Conservation (phyloP, 2,113 vertebrate species). For the Electrona antarctica region DNA sequence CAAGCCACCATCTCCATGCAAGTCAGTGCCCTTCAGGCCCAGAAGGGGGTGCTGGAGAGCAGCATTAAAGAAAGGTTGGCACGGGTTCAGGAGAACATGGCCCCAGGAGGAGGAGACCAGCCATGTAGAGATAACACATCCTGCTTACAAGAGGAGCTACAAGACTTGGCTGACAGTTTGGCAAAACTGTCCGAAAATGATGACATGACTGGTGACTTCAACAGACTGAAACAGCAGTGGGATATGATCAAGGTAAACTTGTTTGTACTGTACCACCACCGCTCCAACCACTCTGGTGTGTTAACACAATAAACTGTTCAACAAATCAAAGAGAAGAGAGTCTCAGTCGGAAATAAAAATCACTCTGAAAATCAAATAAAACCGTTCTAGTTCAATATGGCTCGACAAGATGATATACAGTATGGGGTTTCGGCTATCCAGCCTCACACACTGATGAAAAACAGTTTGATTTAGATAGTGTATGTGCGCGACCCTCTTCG, state of each 20-base stretch:
- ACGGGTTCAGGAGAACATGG: neutral
- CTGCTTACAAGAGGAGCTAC: slow-evolving; percentile 23
- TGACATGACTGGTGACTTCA: slow-evolving; percentile 25
- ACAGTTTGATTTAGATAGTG: too few relatives aligned
- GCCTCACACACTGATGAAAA: too few relatives aligned
- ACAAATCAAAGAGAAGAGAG: too few relatives aligned
- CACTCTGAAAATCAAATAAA: too few relatives aligned
- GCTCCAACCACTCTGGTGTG: too few relatives aligned
- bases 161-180: slow-evolving; percentile 20
- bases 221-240: slow-evolving; percentile 50
- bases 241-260: slow-evolving; percentile 40
- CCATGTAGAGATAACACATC: slow-evolving; percentile 21
- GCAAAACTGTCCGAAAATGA: neutral
- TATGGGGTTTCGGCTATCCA: too few relatives aligned
- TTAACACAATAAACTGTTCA: too few relatives aligned
- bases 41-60: slow-evolving; percentile 45
- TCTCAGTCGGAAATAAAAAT: too few relatives aligned
- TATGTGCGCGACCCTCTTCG: too few relatives aligned
- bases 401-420: too few relatives aligned
- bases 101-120: slow-evolving; percentile 8
- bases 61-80: slow-evolving; percentile 24
- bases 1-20: slow-evolving; percentile 37
- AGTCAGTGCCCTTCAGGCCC: slow-evolving; percentile 35
- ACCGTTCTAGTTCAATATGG: too few relatives aligned
- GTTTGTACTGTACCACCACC: too few relatives aligned